Evolutionary conservation across 2,797 vertebrate genomes (phyloP), one percentile per base, ranked within the genome.

Genomic region (Rhabdomys pumilio): DNA sequence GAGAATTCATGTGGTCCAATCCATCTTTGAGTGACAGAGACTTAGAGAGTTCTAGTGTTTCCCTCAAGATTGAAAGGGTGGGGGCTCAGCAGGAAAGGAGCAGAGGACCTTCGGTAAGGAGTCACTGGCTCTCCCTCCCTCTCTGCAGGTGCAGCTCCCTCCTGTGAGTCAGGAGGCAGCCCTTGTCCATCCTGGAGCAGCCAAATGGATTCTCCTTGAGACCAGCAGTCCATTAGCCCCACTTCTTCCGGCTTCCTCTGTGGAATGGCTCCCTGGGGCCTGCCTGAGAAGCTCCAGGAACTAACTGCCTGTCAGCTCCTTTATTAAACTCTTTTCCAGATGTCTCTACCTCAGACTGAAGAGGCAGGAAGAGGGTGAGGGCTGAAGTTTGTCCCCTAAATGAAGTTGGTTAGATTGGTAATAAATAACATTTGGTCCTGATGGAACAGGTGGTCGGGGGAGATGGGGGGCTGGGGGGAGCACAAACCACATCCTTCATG

Each of bases 311-410:
- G 84, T 97, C 82, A 88, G 67, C 79, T 88, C 97, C 97, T 83
- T 97, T 97, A 85, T 97, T 97, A 97, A 98, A 96, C 91, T 59
- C 72, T 79, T 97, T 98, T 97, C 98, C 97, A 98, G 97, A 97
- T 98, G 98, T 96, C 94, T 96, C 90, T 69, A 92, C 89, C 87
- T 95, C 86, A 93, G 61, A 88, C 2, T 87, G 80, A 97, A 67
- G 83, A 96, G 95, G 83, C 69, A 93, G 89, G 69, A 89, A 91
- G 34, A 59, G 82, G 44, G 41, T 17, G 72, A 92, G 81, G 76
- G n/a, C 57, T 63, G 47, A 76, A 91, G 77, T 91, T 84, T 87
- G 89, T 85, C 77, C 41, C 17, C 69, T 92, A 91, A 97, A 89
- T 94, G 90, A 92, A 91, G 72, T 91, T 50, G 72, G 65, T 63